These are phyloP conservation scores for Trissolcus japonicus DNA, from an alignment of 2,888 invertebrate genomes.

Conservation along the genomic window DNA sequence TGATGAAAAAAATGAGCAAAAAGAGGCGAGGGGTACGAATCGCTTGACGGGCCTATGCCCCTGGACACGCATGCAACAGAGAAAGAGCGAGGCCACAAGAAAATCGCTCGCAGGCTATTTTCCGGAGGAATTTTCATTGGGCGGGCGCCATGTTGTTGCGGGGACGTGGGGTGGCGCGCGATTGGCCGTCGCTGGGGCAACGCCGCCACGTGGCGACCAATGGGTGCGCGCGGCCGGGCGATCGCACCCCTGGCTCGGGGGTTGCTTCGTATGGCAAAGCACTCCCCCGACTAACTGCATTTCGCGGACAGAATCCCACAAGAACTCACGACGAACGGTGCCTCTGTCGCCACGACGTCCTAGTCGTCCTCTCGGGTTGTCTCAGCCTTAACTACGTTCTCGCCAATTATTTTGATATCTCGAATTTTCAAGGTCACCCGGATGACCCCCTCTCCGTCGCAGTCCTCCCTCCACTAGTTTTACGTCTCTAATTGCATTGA, in stretches of 20 bases:
- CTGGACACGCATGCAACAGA: slow-evolving; percentile 37
- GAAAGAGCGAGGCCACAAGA: slow-evolving; percentile 61
- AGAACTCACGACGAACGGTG: slow-evolving; percentile 74
- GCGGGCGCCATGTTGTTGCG: slow-evolving; percentile 70
- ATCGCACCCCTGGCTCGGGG: slow-evolving; percentile 38
- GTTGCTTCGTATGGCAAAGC: slow-evolving; percentile 45
- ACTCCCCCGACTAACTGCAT: slow-evolving; percentile 73
- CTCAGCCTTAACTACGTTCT: slow-evolving; percentile 61
- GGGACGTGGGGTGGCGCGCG: slow-evolving; percentile 60
- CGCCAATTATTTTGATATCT: slow-evolving; percentile 68
- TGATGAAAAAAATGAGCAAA: slow-evolving; percentile 58
- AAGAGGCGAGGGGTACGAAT: slow-evolving; percentile 44
- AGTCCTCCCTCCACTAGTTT: slow-evolving; percentile 45
- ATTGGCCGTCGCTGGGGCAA: slow-evolving; percentile 76
- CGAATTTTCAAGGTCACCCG: slow-evolving; percentile 66
- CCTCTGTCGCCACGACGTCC: slow-evolving; percentile 59
- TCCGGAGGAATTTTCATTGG: slow-evolving; percentile 75
- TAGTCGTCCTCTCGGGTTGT: slow-evolving; percentile 50
- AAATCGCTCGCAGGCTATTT: slow-evolving; percentile 74
- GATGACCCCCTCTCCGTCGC: slow-evolving; percentile 38
- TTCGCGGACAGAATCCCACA: slow-evolving; percentile 75
- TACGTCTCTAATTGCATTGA: slow-evolving; percentile 69
- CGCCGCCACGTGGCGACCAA: slow-evolving; percentile 74
- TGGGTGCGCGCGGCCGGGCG: slow-evolving; percentile 55
- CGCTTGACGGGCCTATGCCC: slow-evolving; percentile 44